These are phyloP conservation scores for Pseudopleuronectes americanus DNA, from an alignment of 2,797 vertebrate genomes.

Conservation along the genomic window DNA sequence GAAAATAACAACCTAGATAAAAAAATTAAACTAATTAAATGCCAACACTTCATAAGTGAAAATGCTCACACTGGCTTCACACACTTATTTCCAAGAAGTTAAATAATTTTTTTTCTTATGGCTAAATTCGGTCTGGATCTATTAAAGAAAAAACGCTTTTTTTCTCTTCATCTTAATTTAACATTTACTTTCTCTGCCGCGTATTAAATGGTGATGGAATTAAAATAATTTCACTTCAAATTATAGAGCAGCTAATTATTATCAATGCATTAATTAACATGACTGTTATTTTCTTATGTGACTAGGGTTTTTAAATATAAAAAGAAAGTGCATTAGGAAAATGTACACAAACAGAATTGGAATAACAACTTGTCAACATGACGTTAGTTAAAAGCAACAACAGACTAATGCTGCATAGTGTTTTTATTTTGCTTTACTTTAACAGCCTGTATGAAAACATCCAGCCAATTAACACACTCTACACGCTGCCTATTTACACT, in stretches of 20 bases:
- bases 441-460: background rate
- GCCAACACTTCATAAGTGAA: slow-evolving; percentile 46
- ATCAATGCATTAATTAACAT: background rate
- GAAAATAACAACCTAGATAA: slow-evolving; percentile 35
- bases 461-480: background rate
- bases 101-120: slow-evolving; percentile 53
- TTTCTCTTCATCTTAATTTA: slow-evolving; percentile 26
- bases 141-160: slow-evolving; percentile 18
- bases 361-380: background rate
- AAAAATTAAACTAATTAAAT: slow-evolving; percentile 34
- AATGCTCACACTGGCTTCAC: slow-evolving; percentile 33
- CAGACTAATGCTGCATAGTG: background rate
- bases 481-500: background rate
- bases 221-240: slow-evolving; percentile 21
- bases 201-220: slow-evolving; percentile 5
- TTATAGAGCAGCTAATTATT: background rate
- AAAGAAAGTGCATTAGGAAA: background rate
- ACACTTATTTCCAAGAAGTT: slow-evolving; percentile 58
- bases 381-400: slow-evolving; percentile 3
- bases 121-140: slow-evolving; percentile 57
- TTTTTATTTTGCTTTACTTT: background rate
- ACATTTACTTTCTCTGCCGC: background rate
- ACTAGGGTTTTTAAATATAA: background rate
- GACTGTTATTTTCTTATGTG: background rate
- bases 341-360: background rate